Conservation (phyloP, 2,888 invertebrate species). For the Coelinius sp. region DNA sequence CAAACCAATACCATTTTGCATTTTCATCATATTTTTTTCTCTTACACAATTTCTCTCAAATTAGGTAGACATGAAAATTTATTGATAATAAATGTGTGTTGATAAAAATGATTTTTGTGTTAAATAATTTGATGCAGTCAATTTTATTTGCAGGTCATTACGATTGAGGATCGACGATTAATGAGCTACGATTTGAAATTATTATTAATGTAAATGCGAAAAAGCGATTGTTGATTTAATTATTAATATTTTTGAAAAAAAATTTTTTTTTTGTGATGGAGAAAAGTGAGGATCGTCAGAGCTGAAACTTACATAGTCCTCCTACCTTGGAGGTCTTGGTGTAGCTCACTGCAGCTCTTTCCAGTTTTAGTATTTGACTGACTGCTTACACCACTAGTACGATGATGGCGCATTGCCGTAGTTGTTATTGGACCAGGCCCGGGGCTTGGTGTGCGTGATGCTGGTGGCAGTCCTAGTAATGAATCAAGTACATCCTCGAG, state of each 20-base stretch:
- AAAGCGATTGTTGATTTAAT: not conserved
- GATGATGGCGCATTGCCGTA: conserved; percentile 35
- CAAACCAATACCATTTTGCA: not conserved
- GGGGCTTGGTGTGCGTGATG: conserved; percentile 84
- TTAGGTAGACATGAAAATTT: not conserved
- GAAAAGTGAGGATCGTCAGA: conserved; percentile 67
- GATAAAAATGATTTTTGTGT: not conserved
- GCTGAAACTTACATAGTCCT: conserved; percentile 85
- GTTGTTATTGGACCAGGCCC: conserved; percentile 64
- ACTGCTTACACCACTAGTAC: conserved; percentile 41
- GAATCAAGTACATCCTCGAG: conserved; percentile 95
- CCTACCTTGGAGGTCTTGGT: conserved; percentile 77
- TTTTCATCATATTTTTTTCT: not conserved
- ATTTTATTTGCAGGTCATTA: conserved; percentile 12
- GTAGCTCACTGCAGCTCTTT: conserved; percentile 69
- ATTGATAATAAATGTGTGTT: not conserved
- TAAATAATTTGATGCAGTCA: not conserved
- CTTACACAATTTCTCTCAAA: not conserved
- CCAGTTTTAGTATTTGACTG: conserved; percentile 62
- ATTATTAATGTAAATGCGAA: conserved; percentile 1
- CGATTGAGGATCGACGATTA: conserved; percentile 18
- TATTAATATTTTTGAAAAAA: not conserved
- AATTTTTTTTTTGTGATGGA: conserved; percentile 36
- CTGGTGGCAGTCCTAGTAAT: conserved; percentile 86
- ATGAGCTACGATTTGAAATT: conserved; percentile 22